Evolutionary conservation across 2,797 vertebrate genomes (phyloP), one percentile per base, ranked within the genome.

Genomic region (Knipowitschia caucasica): DNA sequence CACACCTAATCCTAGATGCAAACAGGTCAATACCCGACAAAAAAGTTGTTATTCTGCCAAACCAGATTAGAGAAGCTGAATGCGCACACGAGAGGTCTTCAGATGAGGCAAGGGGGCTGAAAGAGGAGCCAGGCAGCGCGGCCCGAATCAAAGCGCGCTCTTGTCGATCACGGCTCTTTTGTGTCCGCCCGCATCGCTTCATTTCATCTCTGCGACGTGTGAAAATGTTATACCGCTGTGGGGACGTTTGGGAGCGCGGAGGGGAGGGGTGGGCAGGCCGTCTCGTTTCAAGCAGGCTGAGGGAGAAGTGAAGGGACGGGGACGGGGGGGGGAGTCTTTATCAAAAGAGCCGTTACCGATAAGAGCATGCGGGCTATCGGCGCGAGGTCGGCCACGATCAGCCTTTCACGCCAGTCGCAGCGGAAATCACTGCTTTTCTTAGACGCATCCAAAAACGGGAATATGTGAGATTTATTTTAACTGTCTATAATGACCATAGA

Each of bases 51-150:
- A 31, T 30, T 47, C 31, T 20, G 26, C 11, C 10, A 6, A 18
- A 18, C 9, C 45, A 47, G 27, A 47, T 47, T 30, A 47, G 26
- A 17, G 17, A 47, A 47, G 26, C 27, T 2, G 44, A 30, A 45
- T 30, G 2, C 2, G n/a, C 4, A 6, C 9, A 5, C 7, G 43
- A 30, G 10, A 46, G 44, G 43, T 20, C 55, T 57, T 56, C 24
- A 70, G 70, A 71, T 66, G 74, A 75, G 69, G 64, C 67, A 74
- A 74, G 64, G 66, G n/a, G 36, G 50, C 36, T 31, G 72, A 56
- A 73, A 69, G 30, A 55, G 14, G 30, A 25, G 21, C 26, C n/a
- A 7, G 21, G 50, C 24, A 51, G 56, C 46, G 43, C 2, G 40
- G 52, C 56, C 10, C 59, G 64, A 31, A 44, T 52, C 2, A 21